Base-by-base conservation (phyloP, 2,888 invertebrate species). In the Napeogenes inachia region DNA sequence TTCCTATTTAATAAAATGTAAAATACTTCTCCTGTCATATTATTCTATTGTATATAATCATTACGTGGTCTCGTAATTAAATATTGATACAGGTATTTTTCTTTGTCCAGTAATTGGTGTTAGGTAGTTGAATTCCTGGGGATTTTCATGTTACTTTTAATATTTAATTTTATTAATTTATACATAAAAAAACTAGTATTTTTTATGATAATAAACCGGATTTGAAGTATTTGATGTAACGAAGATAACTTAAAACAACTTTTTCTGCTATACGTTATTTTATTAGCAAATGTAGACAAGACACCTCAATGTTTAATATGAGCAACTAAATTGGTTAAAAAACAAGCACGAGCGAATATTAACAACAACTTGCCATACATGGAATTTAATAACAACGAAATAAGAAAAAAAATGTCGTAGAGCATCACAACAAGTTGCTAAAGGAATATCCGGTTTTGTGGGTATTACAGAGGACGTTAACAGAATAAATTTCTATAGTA, bases 391-490 rank as follows among this genome's bases (percentile, higher is more conserved):
- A 50, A 50, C 50, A 30, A 50, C 30, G 50, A 30, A 30, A 50
- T 30, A 50, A 50, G 30, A 50, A 50, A 50, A 50, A 50, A 50
- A 30, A 21, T 50, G 12, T 3, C 35, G 50, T 45, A 54, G 59
- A 60, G 59, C 10, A 12, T 64, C 68, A 73, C 76, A 78, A 80
- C 75, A 71, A 68, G 61, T 65, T 47, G n/a, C 61, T 56, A 67
- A 53, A 54, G 53, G 68, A 70, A 73, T 72, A 80, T 85, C 87
- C 86, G 85, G 84, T 84, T 85, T 80, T 75, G 80, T 82, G 85
- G 74, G 83, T 85, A 85, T 82, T 85, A 77, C 70, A 63, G 62
- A 65, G 66, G 75, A 84, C 83, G 83, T 84, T 84, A 68, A 63
- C 67, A 58, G 79, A 80, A 73, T 75, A 81, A 85, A 80, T 81